Percentiles rank a stretch among this genome's conserved stretches.
phyloP scores from a whole-genome alignment of 2,888 invertebrate species.

The Scaptomyza caliginosa region DNA sequence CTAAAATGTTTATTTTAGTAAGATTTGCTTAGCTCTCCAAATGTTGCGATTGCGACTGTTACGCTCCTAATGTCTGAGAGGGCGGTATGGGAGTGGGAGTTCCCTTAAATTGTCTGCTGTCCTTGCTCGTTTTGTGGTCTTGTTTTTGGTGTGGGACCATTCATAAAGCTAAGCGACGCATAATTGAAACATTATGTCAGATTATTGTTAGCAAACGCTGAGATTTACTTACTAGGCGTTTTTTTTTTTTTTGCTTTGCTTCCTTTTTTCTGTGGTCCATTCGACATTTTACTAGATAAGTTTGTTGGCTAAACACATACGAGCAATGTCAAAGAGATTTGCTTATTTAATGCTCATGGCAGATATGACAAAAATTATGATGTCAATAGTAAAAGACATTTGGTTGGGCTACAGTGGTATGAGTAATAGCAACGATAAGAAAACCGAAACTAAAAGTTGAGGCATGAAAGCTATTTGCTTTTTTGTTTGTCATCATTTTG shows the following conservation, averaged over 20 bases:
- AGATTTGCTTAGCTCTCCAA: constrained; percentile 79
- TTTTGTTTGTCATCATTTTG: not conserved
- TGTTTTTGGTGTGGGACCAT: constrained; percentile 35
- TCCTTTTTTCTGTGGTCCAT: constrained; percentile 2
- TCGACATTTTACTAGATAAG: constrained; percentile 36
- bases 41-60: constrained; percentile 48
- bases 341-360: constrained; percentile 45
- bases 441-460: constrained; percentile 35
- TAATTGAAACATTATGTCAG: constrained; percentile 82
- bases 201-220: constrained; percentile 78
- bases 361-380: constrained; percentile 57
- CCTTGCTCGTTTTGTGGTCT: constrained; percentile 40
- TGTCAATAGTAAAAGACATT: constrained; percentile 33
- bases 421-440: constrained; percentile 56
- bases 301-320: constrained; percentile 47
- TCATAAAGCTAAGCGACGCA: constrained; percentile 79
- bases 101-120: constrained; percentile 27
- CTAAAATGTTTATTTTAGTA: constrained; percentile 80
- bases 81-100: not conserved
- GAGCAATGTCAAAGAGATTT: constrained; percentile 63
- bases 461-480: constrained; percentile 15
- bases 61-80: constrained; percentile 48
- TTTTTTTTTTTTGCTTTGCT: constrained; percentile 34
- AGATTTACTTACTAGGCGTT: constrained; percentile 76
- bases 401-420: constrained; percentile 16